Evolutionary conservation across 1,140 invertebrate genomes (phyloP).

Genomic region (Nomia melanderi): DNA sequence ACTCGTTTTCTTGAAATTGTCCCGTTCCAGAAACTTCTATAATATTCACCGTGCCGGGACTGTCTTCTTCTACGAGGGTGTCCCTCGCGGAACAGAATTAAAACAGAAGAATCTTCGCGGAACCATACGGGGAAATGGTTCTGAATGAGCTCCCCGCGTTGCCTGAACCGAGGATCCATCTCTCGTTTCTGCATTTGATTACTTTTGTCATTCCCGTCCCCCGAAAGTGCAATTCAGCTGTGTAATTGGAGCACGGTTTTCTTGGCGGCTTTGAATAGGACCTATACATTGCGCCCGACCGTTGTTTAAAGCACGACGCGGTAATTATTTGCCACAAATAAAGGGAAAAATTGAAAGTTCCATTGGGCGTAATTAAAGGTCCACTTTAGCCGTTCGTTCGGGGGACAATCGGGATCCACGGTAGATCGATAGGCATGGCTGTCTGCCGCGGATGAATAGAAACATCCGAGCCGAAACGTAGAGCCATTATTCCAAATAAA

Average conservation of each 20-base stretch:
- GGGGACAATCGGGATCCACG: background rate
- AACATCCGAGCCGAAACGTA: background rate
- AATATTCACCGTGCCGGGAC: background rate
- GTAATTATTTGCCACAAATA: background rate
- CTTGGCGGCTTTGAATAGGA: background rate
- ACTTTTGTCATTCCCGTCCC: conserved; percentile 17
- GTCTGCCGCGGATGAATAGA: background rate
- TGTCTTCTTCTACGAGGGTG: background rate
- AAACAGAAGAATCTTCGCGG: background rate
- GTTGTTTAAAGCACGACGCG: background rate
- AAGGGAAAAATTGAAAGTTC: background rate
- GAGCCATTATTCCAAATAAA: conserved; percentile 26
- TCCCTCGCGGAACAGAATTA: no score
- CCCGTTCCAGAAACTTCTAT: no score
- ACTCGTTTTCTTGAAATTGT: no score
- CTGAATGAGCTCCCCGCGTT: background rate
- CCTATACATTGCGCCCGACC: background rate
- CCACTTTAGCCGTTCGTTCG: background rate
- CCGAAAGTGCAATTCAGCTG: background rate
- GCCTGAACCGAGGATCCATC: background rate
- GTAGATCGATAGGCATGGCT: background rate
- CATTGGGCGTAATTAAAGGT: background rate
- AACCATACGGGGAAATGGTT: background rate
- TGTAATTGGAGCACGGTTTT: conserved; percentile 16
- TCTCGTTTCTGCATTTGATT: conserved; percentile 9